Conservation (phyloP, 2,113 vertebrate species). For the Sarotherodon lohbergeri region DNA sequence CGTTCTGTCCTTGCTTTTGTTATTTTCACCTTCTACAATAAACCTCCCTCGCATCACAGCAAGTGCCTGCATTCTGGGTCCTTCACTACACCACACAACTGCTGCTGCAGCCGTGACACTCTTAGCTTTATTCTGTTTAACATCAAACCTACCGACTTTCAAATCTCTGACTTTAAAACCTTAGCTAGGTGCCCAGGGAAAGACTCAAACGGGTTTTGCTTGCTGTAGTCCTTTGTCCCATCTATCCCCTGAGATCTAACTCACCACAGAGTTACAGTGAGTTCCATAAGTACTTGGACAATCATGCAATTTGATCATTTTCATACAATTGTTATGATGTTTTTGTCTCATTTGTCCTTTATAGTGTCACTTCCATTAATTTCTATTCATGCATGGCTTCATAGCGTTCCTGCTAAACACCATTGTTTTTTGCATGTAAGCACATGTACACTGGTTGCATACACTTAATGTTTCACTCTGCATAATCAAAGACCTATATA, state of each 20-base stretch:
- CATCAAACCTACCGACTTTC: not conserved
- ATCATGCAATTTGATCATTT: not conserved
- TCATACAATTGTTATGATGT: not conserved
- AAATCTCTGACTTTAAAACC: not conserved
- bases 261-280: not conserved
- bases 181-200: not conserved
- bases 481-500: not conserved
- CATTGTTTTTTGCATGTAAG: not conserved
- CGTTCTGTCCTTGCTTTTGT: not conserved
- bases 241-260: not conserved
- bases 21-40: not conserved
- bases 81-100: not conserved
- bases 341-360: not conserved
- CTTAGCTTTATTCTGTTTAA: not conserved
- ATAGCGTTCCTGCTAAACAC: not conserved
- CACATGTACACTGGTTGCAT: not conserved
- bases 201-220: not conserved
- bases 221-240: not conserved
- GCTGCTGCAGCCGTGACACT: not conserved
- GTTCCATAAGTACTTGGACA: not conserved
- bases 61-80: not conserved
- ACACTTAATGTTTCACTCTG: not conserved
- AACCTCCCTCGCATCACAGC: not conserved
- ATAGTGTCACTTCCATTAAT: not conserved
- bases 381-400: not conserved